These are phyloP conservation scores for Cossypha dichroa DNA, from an alignment of 2,797 vertebrate genomes.

Conservation along the genomic window DNA sequence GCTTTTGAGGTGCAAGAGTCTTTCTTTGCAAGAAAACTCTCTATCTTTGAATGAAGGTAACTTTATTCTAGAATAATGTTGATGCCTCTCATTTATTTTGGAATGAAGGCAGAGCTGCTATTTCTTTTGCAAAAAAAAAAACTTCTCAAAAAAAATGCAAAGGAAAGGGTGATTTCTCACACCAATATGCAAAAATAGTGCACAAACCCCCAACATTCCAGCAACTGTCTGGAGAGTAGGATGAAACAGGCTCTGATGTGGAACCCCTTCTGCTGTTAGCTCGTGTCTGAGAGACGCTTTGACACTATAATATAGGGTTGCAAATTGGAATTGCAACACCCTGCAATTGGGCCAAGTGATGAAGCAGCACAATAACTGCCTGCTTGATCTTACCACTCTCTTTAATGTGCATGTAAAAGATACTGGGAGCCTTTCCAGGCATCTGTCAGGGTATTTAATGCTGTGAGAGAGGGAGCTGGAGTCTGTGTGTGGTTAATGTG, in stretches of 20 bases:
- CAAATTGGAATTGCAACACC: slow-evolving; percentile 60
- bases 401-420: slow-evolving; percentile 38
- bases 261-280: slow-evolving; percentile 41
- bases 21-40: background rate
- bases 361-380: slow-evolving; percentile 33
- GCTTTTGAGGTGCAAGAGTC: background rate
- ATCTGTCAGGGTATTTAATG: slow-evolving; percentile 29
- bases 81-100: background rate
- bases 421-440: slow-evolving; percentile 17
- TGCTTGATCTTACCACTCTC: slow-evolving; percentile 43
- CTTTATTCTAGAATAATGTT: background rate
- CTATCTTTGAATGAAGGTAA: background rate
- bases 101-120: background rate
- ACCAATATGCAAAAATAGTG: background rate
- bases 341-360: slow-evolving; percentile 47
- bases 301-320: slow-evolving; percentile 55
- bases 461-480: background rate
- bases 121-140: background rate
- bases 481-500: background rate
- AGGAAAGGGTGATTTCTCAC: background rate
- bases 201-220: background rate
- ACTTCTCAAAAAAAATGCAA: background rate
- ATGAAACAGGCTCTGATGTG: slow-evolving; percentile 44
- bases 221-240: slow-evolving; percentile 5
- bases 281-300: slow-evolving; percentile 18